phyloP scores from a whole-genome alignment of 2,113 vertebrate genomes.

The Notothenia coriiceps region DNA sequence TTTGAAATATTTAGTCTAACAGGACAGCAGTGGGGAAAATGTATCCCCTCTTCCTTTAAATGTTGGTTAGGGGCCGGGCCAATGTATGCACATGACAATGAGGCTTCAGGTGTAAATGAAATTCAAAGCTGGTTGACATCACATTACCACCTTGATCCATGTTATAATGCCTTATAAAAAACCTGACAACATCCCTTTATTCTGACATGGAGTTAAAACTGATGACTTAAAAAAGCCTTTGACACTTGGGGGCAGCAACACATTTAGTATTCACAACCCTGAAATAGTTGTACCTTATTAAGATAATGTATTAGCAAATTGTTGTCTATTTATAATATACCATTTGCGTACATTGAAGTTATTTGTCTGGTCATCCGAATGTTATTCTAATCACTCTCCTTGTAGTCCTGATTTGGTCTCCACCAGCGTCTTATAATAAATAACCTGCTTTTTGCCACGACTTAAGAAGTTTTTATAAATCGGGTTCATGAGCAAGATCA shows the following conservation, averaged over 20 bases:
- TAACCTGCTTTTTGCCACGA: too few species aligned
- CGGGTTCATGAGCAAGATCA: too few species aligned
- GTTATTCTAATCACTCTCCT: too few species aligned
- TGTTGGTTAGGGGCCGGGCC: conserved; percentile 6
- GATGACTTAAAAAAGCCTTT: not conserved
- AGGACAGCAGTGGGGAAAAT: conserved; percentile 56
- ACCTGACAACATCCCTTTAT: conserved; percentile 15
- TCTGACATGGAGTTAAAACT: conserved; percentile 22
- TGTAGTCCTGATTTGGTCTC: too few species aligned
- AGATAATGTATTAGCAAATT: not conserved
- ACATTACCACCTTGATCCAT: conserved; percentile 19
- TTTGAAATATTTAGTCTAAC: conserved; percentile 72
- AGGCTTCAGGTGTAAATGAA: conserved; percentile 30
- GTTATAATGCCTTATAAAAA: conserved; percentile 13
- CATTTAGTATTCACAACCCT: not conserved
- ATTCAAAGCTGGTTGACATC: conserved; percentile 38
- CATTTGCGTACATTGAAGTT: too few species aligned
- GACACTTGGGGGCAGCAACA: not conserved
- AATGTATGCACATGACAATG: conserved; percentile 32
- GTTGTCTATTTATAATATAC: too few species aligned
- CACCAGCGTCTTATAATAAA: too few species aligned
- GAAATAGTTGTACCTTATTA: conserved; percentile 1
- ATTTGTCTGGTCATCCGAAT: too few species aligned
- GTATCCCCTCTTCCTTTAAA: conserved; percentile 23
- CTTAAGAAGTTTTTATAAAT: too few species aligned